Base-by-base conservation (phyloP, 1,140 invertebrate genomes). In the Pentalonia nigronervosa region DNA sequence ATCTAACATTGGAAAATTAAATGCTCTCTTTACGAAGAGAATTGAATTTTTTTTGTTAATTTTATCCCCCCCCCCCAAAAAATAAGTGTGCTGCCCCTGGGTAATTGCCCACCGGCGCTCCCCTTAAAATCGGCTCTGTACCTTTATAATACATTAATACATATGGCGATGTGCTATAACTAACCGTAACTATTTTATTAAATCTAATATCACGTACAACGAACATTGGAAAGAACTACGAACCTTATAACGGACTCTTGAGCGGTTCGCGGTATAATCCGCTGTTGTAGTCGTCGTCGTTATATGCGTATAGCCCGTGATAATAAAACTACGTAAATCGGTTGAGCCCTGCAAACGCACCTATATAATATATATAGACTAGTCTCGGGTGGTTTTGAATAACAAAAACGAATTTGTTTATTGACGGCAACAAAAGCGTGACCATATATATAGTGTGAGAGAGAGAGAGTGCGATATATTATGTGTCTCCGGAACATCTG, bases 401-500 rank as follows among this genome's bases (percentile, higher is more conserved):
- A 92, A 92, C 90, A 91, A 91, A 91, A 91, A 60, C 91, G 67
- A 92, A 76, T 91, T 92, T 92, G 91, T 81, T 76, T 76, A 67
- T 50, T 34, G 76, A 92, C 76, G 90, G 90, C 60, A 91, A 92
- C 91, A 92, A 92, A 84, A 23, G 47, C 67, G n/a, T 48, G 30
- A 14, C 67, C 90, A 14, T 81, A 0, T 89, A 89, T 45, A 67
- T 23, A n/a, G n/a, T n/a, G n/a, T n/a, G n/a, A n/a, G n/a, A n/a
- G n/a, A n/a, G n/a, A n/a, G n/a, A n/a, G n/a, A n/a, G n/a, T n/a
- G n/a, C n/a, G n/a, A 30, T 47, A 47, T 47, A 47, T 41, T 41
- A 41, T 41, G 41, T 20, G 47, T 88, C 90, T 30, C 7, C 90
- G 21, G 45, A 60, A 91, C 90, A 91, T 76, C 56, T 90, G 60